Conservation (phyloP, 2,113 vertebrate genomes). For the Isurus oxyrinchus region DNA sequence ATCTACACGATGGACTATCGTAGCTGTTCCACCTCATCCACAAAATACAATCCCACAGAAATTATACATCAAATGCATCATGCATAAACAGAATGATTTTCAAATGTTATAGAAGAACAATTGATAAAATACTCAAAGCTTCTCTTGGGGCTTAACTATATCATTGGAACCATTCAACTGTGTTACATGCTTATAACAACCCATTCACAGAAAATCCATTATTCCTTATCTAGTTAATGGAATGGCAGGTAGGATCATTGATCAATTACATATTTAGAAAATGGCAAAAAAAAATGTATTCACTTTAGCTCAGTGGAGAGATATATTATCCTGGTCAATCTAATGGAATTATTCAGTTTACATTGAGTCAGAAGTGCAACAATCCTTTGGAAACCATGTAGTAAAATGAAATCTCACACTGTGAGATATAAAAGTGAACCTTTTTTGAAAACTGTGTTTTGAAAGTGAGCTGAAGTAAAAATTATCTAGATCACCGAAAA, state of each 20-base stretch:
- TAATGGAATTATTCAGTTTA: background rate
- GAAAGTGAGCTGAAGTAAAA: background rate
- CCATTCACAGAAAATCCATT: background rate
- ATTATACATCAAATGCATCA: background rate
- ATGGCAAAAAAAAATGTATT: background rate
- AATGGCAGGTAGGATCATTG: background rate
- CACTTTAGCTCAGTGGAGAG: background rate
- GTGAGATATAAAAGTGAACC: too few relatives aligned
- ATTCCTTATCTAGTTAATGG: background rate
- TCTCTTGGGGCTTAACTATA: background rate
- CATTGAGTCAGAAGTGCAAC: background rate
- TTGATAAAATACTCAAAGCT: background rate
- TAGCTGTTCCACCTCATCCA: background rate
- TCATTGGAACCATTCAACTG: background rate
- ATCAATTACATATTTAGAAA: background rate
- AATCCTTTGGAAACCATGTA: background rate
- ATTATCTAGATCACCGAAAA: background rate
- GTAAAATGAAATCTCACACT: background rate
- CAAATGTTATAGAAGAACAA: background rate
- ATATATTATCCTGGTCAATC: background rate
- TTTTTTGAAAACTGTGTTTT: background rate
- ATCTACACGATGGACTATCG: background rate
- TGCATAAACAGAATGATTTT: background rate
- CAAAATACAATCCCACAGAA: background rate
- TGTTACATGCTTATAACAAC: background rate